Base-by-base conservation (phyloP, 2,797 vertebrate species). In the Brotula barbata region DNA sequence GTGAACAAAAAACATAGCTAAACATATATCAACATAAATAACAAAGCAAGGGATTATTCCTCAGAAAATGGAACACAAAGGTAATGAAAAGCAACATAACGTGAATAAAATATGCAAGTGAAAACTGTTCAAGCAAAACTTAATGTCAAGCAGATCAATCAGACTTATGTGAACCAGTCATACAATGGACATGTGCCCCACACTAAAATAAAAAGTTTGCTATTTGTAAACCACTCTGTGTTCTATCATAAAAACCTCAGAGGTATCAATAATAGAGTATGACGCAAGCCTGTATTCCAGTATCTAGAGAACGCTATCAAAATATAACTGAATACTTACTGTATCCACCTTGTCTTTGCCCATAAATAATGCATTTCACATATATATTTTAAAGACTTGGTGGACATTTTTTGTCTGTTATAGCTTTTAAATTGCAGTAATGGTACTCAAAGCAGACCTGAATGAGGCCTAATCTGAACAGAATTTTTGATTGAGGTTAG, bases 21-120 rank as follows among this genome's bases (percentile, higher is more conserved):
- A 46, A 89, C 72, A 83, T 41, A 88, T 74, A 84, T 57, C 60
- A 86, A 89, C 83, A 88, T 78, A 89, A 91, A 90, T 75, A 90
- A 73, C 16, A 7, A 88, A 89, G 86, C 84, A 86, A 77, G 79
- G 84, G 73, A 82, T 87, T 84, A 84, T 83, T 83, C 68, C 33
- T 86, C 57, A 71, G 81, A 77, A 72, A 87, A 86, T 78, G 75
- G 64, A 88, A 88, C 73, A 77, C 58, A 86, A 89, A 87, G 14
- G 36, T 46, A 84, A 89, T 85, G 83, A 86, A 82, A 28, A 77
- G 77, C 76, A 87, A 84, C 75, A 75, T 33, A 83, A 87, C 41
- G 68, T 71, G 69, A 78, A 82, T 54, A 81, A 86, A 71, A 80
- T 82, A 51, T 83, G 82, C 60, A 78, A 77, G 80, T 77, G 74